Conservation (phyloP, 2,113 vertebrate species). For the Parotia lawesii region DNA sequence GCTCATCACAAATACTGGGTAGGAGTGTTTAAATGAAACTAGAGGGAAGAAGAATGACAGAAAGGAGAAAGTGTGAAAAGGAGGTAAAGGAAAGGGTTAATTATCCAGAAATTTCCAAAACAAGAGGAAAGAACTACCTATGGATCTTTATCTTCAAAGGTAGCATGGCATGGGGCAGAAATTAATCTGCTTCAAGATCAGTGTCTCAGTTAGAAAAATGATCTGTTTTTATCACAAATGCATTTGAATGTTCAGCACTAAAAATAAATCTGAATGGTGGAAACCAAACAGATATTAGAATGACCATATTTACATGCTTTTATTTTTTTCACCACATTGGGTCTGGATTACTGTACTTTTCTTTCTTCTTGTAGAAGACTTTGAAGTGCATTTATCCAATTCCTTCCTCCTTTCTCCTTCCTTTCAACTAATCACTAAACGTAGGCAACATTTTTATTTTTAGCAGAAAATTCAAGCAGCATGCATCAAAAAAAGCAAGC, state of each 20-base stretch:
- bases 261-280: background rate
- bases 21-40: background rate
- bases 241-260: background rate
- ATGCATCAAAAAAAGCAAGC: background rate
- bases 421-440: background rate
- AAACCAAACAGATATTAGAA: background rate
- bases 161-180: background rate
- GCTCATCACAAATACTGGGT: background rate
- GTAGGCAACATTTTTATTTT: background rate
- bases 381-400: background rate
- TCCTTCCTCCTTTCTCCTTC: background rate
- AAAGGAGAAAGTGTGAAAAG: background rate
- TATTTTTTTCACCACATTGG: background rate
- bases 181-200: background rate
- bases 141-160: background rate
- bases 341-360: background rate
- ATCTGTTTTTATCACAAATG: background rate
- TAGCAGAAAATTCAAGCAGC: background rate
- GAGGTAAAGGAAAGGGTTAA: fast-evolving
- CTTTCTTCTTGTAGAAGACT: background rate
- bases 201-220: background rate
- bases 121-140: background rate
- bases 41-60: background rate
- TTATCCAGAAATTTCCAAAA: background rate
- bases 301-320: background rate